Conservation (phyloP, 2,113 vertebrate genomes). For the Anthoscopus minutus region DNA sequence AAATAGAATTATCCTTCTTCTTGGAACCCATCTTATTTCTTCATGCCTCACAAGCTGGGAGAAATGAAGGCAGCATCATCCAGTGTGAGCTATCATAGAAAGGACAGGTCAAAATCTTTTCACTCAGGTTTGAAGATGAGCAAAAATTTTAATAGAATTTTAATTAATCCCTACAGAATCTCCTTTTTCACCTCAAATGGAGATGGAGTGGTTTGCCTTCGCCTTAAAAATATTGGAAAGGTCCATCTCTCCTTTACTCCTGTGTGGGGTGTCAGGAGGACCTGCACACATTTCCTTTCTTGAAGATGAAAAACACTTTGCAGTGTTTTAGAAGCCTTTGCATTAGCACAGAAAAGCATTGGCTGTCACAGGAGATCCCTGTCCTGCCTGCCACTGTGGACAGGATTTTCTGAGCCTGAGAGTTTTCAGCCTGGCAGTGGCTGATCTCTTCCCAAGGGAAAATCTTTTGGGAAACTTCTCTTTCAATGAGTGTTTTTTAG, state of each 20-base stretch:
- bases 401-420: no score
- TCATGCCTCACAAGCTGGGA: background rate
- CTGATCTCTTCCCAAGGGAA: no score
- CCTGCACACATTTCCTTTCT: background rate
- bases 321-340: background rate
- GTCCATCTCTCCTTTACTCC: background rate
- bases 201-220: background rate
- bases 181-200: background rate
- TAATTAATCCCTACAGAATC: background rate
- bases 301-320: background rate
- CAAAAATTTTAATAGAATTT: background rate
- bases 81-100: background rate
- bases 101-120: background rate
- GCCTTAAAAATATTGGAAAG: background rate
- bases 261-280: background rate
- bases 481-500: no score
- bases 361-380: background rate
- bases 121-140: background rate
- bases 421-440: no score
- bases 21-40: conserved; percentile 15
- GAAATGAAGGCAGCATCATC: background rate
- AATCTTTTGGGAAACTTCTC: no score
- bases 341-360: background rate
- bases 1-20: conserved; percentile 35
- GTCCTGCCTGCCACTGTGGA: no score